Conservation (phyloP, 2,888 invertebrate species). For the Drosophila neotestacea region DNA sequence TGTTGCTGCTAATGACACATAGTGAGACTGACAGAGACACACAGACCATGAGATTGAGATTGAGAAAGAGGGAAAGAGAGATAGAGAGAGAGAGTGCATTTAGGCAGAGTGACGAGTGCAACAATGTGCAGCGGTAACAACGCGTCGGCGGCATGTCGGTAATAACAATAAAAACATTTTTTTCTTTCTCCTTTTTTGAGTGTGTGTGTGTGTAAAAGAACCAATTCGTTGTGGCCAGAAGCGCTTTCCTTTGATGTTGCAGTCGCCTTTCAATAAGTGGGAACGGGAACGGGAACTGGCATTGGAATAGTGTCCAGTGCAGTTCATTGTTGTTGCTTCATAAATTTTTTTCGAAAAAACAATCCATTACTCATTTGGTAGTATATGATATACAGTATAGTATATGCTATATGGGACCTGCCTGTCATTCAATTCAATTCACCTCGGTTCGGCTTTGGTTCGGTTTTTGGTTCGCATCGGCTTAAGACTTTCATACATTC, state of each 20-base stretch:
- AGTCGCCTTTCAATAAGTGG: slow-evolving; percentile 7
- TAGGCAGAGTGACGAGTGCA: slow-evolving; percentile 28
- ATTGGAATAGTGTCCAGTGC: slow-evolving; percentile 18
- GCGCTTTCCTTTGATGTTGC: slow-evolving; percentile 55
- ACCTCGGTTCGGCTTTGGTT: slow-evolving; percentile 8
- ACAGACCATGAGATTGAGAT: background rate
- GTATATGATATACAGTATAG: background rate
- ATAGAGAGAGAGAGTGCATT: slow-evolving; percentile 16
- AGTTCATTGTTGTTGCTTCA: slow-evolving; percentile 38
- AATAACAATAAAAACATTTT: slow-evolving; percentile 58
- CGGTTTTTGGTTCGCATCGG: slow-evolving; percentile 13
- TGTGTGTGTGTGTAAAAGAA: slow-evolving; percentile 19
- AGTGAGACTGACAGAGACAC: slow-evolving; percentile 13
- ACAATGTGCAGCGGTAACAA: slow-evolving; percentile 52
- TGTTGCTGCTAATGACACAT: slow-evolving; percentile 81
- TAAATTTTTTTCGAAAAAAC: slow-evolving; percentile 56
- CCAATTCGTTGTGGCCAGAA: slow-evolving; percentile 71
- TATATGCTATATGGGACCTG: background rate
- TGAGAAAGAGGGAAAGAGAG: slow-evolving; percentile 15
- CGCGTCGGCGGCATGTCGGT: slow-evolving; percentile 44
- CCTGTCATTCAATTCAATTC: slow-evolving; percentile 6
- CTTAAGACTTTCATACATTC: background rate
- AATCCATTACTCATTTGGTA: slow-evolving; percentile 80
- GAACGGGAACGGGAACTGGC: background rate
- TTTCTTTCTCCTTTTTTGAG: no score